A percentile compares a stretch with the other conserved stretches of the same genome.
phyloP scores from a whole-genome alignment of 37 sponge, comb jelly and placozoan genomes.

The Lycopodina hypogea region DNA sequence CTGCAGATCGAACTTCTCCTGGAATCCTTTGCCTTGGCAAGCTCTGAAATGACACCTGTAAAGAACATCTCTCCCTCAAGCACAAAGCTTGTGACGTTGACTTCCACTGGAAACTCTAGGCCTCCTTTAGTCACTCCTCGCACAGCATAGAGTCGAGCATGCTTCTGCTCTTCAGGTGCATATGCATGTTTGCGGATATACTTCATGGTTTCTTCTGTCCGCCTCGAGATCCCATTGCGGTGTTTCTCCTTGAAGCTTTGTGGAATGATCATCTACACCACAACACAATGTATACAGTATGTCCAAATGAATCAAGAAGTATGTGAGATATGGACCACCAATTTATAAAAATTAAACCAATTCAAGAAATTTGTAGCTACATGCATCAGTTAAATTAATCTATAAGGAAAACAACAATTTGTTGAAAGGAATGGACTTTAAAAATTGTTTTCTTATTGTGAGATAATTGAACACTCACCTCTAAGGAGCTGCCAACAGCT shows the following conservation, averaged over 20 bases:
- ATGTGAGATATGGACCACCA: not conserved
- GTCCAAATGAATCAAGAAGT: too few species aligned
- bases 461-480: constrained; percentile 6
- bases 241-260: constrained; percentile 49
- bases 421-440: too few species aligned
- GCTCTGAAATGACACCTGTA: constrained; percentile 56
- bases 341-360: not conserved
- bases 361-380: too few species aligned
- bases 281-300: not conserved
- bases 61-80: constrained; percentile 66
- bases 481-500: constrained; percentile 59
- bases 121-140: constrained; percentile 47
- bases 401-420: too few species aligned
- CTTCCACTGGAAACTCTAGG: constrained; percentile 53
- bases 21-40: constrained; percentile 3
- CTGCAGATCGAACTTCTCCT: constrained; percentile 12
- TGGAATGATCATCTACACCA: constrained; percentile 56
- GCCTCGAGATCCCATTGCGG: constrained; percentile 41
- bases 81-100: constrained; percentile 65
- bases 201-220: constrained; percentile 39
- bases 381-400: too few species aligned
- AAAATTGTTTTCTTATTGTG: too few species aligned
- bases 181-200: constrained; percentile 59
- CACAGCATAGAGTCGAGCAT: constrained; percentile 65
- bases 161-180: constrained; percentile 67